These are phyloP conservation scores for Hyles lineata DNA, from an alignment of 2,888 invertebrate species.

Conservation along the genomic window DNA sequence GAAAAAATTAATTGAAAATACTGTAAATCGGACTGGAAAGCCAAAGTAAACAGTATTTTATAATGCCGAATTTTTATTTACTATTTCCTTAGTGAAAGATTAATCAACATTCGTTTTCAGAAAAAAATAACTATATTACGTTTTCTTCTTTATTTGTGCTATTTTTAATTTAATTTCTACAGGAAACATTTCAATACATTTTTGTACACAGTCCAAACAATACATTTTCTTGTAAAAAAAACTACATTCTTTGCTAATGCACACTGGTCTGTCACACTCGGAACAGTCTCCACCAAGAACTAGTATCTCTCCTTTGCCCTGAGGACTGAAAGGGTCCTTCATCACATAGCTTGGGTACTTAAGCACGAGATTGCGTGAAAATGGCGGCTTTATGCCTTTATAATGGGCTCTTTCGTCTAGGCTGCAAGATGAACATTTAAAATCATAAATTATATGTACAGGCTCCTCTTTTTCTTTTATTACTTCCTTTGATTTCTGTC, in stretches of 20 bases:
- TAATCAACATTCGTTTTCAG: not conserved
- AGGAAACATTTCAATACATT: conserved; percentile 87
- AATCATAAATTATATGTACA: conserved; percentile 67
- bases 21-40: conserved; percentile 83
- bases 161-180: conserved; percentile 87
- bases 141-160: conserved; percentile 60
- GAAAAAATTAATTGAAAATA: conserved; percentile 74
- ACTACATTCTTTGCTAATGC: conserved; percentile 90
- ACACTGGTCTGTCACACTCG: conserved; percentile 88
- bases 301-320: conserved; percentile 90
- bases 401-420: conserved; percentile 90
- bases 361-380: conserved; percentile 87
- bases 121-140: conserved; percentile 31
- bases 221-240: conserved; percentile 90
- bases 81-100: conserved; percentile 28
- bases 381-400: conserved; percentile 90
- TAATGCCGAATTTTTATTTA: conserved; percentile 58
- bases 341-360: conserved; percentile 91
- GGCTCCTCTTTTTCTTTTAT: conserved; percentile 40
- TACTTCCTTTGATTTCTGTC: conserved; percentile 50
- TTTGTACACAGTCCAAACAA: conserved; percentile 89
- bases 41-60: conserved; percentile 85
- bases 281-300: conserved; percentile 91
- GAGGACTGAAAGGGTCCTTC: conserved; percentile 93
- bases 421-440: conserved; percentile 87